Conservation (phyloP, 2,888 invertebrate species). For the Clostera curtula region DNA sequence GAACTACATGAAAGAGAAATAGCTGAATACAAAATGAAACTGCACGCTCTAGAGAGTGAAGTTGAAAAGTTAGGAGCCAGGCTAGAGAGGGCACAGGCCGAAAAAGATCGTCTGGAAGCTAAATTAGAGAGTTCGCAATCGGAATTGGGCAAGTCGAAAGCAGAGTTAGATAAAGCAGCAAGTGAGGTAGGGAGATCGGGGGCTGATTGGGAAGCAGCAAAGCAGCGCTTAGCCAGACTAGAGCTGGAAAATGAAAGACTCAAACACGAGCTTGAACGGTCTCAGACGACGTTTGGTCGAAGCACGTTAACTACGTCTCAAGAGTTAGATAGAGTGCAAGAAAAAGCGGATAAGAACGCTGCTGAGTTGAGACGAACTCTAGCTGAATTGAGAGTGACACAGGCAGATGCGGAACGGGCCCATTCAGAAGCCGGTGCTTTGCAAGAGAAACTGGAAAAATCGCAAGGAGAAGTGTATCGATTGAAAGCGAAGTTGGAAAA, state of each 20-base stretch:
- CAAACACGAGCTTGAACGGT: constrained; percentile 88
- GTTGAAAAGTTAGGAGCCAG: constrained; percentile 91
- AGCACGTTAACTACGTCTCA: constrained; percentile 87
- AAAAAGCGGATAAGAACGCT: constrained; percentile 88
- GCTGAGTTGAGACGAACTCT: constrained; percentile 90
- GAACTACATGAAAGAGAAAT: constrained; percentile 94
- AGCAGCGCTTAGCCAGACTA: constrained; percentile 86
- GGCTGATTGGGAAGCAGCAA: constrained; percentile 91
- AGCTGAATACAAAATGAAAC: constrained; percentile 95
- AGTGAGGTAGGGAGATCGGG: constrained; percentile 92
- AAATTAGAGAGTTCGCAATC: constrained; percentile 95
- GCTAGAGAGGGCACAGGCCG: constrained; percentile 90
- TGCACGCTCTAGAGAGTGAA: constrained; percentile 92
- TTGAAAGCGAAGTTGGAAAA: constrained; percentile 95
- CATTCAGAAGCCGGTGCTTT: constrained; percentile 87
- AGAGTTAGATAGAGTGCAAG: constrained; percentile 87
- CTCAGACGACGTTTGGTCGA: constrained; percentile 88
- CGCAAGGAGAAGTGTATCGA: constrained; percentile 95
- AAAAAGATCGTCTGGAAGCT: constrained; percentile 92
- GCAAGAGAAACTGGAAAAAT: constrained; percentile 95
- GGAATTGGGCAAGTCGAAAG: constrained; percentile 94
- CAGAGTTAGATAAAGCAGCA: constrained; percentile 93
- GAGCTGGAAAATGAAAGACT: constrained; percentile 94
- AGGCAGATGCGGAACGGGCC: constrained; percentile 92
- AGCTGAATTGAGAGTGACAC: constrained; percentile 92